Evolutionary conservation across 2,888 invertebrate species (phyloP), one percentile per base, ranked within the genome.

Genomic region (Gasteruption jaculator): DNA sequence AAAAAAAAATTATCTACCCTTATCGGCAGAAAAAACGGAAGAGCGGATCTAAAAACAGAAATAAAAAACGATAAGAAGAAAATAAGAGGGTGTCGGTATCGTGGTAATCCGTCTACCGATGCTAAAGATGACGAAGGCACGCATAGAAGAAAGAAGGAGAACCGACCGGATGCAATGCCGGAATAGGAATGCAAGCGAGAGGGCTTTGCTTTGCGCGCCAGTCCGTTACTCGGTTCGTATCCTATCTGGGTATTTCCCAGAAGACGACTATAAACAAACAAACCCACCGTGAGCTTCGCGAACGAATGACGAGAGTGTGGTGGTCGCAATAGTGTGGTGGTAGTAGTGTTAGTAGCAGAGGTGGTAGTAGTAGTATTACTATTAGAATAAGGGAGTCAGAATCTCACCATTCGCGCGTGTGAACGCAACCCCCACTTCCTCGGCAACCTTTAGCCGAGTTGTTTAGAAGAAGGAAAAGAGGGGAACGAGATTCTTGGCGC

Each of bases 251-350:
- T 60, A 61, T 63, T 65, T 66, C 66, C 61, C 61, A 63, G 66
- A 67, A 66, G 58, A 58, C 60, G 57, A 58, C 63, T 64, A 64
- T 65, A 66, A 67, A 67, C 67, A 65, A 65, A 63, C 64, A 63
- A 59, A 60, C 55, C 59, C 55, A 54, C 52, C 45, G 46, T 29
- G 11, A 14, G 31, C 20, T 19, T 31, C 11, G n/a, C n/a, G n/a
- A n/a, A n/a, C n/a, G n/a, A n/a, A n/a, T n/a, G n/a, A n/a, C n/a
- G n/a, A 15, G 27, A 18, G 37, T 31, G 38, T 31, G 39, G 50
- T 36, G 41, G 43, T 43, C 42, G 45, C 43, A 42, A 18, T 38
- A 41, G 25, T 47, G 26, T 38, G n/a, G n/a, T n/a, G n/a, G n/a
- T n/a, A n/a, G n/a, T n/a, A n/a, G n/a, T n/a, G n/a, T n/a, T n/a